Evolutionary conservation across 2,888 invertebrate species (phyloP).

Genomic region (Diarsia mendica): DNA sequence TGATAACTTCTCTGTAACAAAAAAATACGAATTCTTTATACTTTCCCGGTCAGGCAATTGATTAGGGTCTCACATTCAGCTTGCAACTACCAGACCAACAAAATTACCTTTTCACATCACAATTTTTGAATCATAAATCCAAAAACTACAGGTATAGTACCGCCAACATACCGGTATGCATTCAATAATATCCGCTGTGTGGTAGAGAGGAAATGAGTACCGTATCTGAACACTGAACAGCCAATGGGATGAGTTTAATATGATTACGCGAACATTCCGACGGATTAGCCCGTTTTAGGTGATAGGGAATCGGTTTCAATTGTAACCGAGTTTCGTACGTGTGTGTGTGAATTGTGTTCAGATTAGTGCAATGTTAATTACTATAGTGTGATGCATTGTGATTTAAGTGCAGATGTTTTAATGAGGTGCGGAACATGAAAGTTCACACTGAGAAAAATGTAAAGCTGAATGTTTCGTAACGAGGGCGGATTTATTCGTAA

Average conservation of each 20-base stretch:
- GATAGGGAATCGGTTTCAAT: slow-evolving; percentile 40
- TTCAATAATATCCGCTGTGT: slow-evolving; percentile 82
- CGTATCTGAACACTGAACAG: slow-evolving; percentile 64
- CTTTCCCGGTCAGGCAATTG: too few species aligned
- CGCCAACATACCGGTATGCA: slow-evolving; percentile 70
- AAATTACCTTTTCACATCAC: too few species aligned
- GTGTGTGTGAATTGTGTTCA: neutral
- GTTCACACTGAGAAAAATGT: too few species aligned
- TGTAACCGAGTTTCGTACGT: slow-evolving; percentile 2
- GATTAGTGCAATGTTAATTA: neutral
- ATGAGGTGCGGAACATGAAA: neutral
- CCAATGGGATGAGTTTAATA: slow-evolving; percentile 62
- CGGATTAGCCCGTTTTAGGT: slow-evolving; percentile 61
- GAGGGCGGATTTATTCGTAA: too few species aligned
- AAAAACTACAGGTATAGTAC: slow-evolving; percentile 43
- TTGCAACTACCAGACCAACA: too few species aligned
- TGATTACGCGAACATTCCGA: slow-evolving; percentile 59
- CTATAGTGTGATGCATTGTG: neutral
- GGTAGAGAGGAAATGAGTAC: slow-evolving; percentile 78
- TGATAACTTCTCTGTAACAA: too few species aligned
- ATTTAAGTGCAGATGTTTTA: neutral
- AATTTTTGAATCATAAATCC: slow-evolving; percentile 1
- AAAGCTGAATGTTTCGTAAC: too few species aligned
- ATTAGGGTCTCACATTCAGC: too few species aligned
- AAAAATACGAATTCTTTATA: too few species aligned